Conservation (phyloP, 2,797 vertebrate species). For the Myotis vivesi region DNA sequence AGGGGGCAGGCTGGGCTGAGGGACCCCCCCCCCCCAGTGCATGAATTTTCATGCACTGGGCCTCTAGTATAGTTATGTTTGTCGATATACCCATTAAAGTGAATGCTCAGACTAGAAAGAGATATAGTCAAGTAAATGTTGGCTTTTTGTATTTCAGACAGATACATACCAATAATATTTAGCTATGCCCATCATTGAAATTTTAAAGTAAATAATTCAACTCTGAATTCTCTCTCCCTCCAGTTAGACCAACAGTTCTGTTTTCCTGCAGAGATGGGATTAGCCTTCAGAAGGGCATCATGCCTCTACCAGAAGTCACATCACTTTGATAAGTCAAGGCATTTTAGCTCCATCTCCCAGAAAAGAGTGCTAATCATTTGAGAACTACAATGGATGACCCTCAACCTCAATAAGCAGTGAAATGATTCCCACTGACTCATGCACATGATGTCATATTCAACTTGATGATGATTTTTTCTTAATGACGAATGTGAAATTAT, state of each 20-base stretch:
- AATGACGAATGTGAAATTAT: not conserved
- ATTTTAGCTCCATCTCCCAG: not conserved
- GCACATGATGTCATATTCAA: not conserved
- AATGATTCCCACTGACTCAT: not conserved
- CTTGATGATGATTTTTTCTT: not conserved
- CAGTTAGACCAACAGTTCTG: not conserved
- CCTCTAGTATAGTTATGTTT: not conserved
- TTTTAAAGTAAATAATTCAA: not conserved
- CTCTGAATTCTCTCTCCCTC: not conserved
- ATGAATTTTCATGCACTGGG: too few relatives aligned
- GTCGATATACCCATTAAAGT: not conserved
- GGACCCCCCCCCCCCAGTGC: too few relatives aligned
- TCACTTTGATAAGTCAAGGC: not conserved
- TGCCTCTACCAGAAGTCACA: not conserved
- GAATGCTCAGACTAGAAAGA: not conserved
- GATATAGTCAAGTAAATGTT: not conserved
- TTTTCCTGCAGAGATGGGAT: not conserved
- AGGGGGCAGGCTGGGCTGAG: too few relatives aligned
- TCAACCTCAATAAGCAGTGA: not conserved
- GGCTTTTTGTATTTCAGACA: not conserved
- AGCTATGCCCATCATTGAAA: not conserved
- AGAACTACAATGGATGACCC: not conserved
- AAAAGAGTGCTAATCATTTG: not conserved
- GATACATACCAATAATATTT: not conserved
- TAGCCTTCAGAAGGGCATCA: not conserved